Evolutionary conservation across 1,140 invertebrate species (phyloP).

Genomic region (Orius insidiosus): DNA sequence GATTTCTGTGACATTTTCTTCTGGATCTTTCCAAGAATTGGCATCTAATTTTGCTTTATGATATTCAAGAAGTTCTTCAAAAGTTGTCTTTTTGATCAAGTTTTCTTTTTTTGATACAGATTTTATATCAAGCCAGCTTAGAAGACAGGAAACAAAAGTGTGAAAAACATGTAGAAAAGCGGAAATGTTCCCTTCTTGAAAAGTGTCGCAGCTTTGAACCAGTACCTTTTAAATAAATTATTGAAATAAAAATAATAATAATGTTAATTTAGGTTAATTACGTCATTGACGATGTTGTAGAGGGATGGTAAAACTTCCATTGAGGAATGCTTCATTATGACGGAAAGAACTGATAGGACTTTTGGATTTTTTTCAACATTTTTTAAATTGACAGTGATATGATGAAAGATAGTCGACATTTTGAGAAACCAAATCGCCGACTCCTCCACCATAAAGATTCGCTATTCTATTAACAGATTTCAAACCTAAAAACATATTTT

Average conservation of each 20-base stretch:
- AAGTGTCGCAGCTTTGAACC: slow-evolving; percentile 35
- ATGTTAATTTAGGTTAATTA: too few species aligned
- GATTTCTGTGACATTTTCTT: slow-evolving; percentile 17
- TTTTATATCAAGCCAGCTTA: slow-evolving; percentile 27
- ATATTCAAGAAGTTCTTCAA: slow-evolving; percentile 19
- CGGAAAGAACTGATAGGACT: slow-evolving; percentile 36
- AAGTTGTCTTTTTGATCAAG: background rate
- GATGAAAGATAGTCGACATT: slow-evolving; percentile 51
- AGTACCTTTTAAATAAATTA: too few species aligned
- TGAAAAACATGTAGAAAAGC: slow-evolving; percentile 44
- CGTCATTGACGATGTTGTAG: slow-evolving; percentile 41
- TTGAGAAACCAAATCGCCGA: slow-evolving; percentile 33
- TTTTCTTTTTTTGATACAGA: slow-evolving; percentile 7
- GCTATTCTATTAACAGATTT: slow-evolving; percentile 34
- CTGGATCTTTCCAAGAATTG: slow-evolving; percentile 10
- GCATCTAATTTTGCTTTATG: slow-evolving; percentile 16
- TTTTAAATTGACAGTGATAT: slow-evolving; percentile 40
- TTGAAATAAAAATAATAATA: slow-evolving; percentile 10
- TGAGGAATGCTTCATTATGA: slow-evolving; percentile 44
- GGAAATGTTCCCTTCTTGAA: slow-evolving; percentile 32
- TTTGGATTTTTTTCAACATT: slow-evolving; percentile 31
- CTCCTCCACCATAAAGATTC: slow-evolving; percentile 27
- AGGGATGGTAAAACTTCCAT: slow-evolving; percentile 38
- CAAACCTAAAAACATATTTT: slow-evolving; percentile 33
- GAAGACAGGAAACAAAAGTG: slow-evolving; percentile 37